Conservation (phyloP, 1,140 invertebrate species). For the Brachionus sp. region DNA sequence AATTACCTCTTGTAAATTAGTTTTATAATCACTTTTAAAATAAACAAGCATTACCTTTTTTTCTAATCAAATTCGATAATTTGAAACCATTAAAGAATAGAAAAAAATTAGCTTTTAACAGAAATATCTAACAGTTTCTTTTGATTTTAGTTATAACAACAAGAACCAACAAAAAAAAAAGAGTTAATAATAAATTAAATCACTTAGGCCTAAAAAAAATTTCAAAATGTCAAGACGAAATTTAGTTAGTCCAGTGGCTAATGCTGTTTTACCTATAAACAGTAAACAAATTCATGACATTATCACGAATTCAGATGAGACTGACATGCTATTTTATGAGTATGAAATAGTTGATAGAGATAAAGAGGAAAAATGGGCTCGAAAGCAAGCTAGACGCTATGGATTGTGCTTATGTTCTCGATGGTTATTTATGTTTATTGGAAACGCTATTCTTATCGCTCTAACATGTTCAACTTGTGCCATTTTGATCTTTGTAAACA, state of each 20-base stretch:
- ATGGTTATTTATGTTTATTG: slow-evolving; percentile 37
- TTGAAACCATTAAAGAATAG: not conserved
- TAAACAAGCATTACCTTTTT: not conserved
- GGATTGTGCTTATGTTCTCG: slow-evolving; percentile 29
- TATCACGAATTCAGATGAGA: slow-evolving; percentile 6
- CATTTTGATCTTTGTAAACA: slow-evolving; percentile 35
- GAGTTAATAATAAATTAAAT: not conserved
- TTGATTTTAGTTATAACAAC: not conserved
- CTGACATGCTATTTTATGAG: slow-evolving; percentile 39
- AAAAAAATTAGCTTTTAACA: not conserved
- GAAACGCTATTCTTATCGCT: slow-evolving; percentile 14
- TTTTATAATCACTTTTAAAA: not conserved
- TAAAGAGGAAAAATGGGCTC: slow-evolving; percentile 42
- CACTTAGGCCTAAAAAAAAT: not conserved
- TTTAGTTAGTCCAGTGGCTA: not conserved
- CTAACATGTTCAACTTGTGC: slow-evolving; percentile 25
- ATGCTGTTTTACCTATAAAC: not conserved
- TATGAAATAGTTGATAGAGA: slow-evolving; percentile 39
- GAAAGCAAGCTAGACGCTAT: not conserved
- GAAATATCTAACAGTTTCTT: no score
- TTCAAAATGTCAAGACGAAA: slow-evolving; percentile 12
- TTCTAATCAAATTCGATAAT: not conserved
- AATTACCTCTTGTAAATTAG: not conserved
- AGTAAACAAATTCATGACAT: slow-evolving; percentile 7
- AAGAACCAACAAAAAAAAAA: not conserved